Base-by-base conservation (phyloP, 2,888 invertebrate species). In the Nymphalis c-album region DNA sequence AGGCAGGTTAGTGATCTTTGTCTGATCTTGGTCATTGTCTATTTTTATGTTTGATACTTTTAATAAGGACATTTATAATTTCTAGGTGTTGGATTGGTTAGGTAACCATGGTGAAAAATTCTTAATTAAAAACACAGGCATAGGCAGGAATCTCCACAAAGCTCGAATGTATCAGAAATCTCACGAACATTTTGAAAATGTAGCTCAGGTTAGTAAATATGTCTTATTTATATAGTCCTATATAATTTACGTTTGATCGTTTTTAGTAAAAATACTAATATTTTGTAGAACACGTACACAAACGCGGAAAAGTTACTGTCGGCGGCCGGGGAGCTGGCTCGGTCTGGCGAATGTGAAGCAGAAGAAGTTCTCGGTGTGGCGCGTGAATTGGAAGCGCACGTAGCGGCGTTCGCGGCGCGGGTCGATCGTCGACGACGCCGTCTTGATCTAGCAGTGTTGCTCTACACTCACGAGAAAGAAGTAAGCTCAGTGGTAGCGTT, bases 181-280 rank as follows among this genome's bases (percentile, higher is more conserved):
- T 85, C 99, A 99, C 84, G 98, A 98, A 88, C 98, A 99, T 89
- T 99, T 99, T 85, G 99, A 99, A 93, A 98, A 98, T 88, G 99
- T 99, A 71, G 98, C 98, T 60, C 97, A 97, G 95, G 98, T 97
- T 90, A 92, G 94, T 87, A 60, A 26, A 20, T n/a, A n/a, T n/a
- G n/a, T n/a, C n/a, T n/a, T n/a, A n/a, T n/a, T 26, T 5, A 5
- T 7, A 26, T 40, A 40, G 2, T 40, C 40, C 40, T 3, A 4
- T 40, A 13, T 40, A 13, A 40, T 40, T 40, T 40, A 13, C 3
- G 10, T 13, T 40, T 0, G 40, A 40, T 40, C 13, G 4, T 35
- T 5, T 55, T 20, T 55, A 13, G 6, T 59, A 46, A 46, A 8
- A 26, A 40, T 13, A 60, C 7, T 18, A 1, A 61, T 61, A 13